Conservation (phyloP, 2,113 vertebrate genomes). For the Dendrocopos noguchii region DNA sequence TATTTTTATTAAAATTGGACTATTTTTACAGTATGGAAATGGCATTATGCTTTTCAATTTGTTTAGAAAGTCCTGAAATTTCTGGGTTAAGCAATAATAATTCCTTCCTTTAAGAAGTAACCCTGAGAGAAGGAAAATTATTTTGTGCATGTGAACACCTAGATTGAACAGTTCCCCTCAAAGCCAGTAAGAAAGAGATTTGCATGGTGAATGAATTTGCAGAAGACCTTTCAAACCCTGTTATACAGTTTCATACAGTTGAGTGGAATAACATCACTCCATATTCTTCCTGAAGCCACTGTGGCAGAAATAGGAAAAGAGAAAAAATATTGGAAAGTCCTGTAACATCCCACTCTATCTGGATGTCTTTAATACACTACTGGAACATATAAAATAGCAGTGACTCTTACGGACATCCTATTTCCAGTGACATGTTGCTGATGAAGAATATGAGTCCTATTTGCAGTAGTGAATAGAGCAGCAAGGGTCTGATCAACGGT, state of each 20-base stretch:
- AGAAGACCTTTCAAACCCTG: neutral
- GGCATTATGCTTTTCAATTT: neutral
- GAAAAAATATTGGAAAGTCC: neutral
- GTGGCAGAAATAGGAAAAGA: neutral
- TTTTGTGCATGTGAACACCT: neutral
- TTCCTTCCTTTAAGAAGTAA: neutral
- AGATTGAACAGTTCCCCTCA: neutral
- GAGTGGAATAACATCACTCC: neutral
- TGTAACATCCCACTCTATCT: neutral
- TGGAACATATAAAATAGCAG: neutral
- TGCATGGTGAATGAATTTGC: neutral
- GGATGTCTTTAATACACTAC: neutral
- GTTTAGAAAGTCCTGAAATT: neutral
- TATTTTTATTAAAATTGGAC: neutral
- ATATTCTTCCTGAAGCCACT: neutral
- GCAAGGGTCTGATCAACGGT: neutral
- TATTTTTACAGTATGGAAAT: neutral
- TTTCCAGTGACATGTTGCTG: neutral
- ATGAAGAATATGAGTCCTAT: neutral
- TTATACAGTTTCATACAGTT: neutral
- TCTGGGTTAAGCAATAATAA: neutral
- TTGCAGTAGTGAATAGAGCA: neutral
- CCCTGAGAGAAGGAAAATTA: neutral
- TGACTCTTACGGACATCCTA: neutral
- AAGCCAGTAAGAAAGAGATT: neutral